phyloP scores from a whole-genome alignment of 92 coral and sea anemone species.

The Zoanthus sansibaricus region DNA sequence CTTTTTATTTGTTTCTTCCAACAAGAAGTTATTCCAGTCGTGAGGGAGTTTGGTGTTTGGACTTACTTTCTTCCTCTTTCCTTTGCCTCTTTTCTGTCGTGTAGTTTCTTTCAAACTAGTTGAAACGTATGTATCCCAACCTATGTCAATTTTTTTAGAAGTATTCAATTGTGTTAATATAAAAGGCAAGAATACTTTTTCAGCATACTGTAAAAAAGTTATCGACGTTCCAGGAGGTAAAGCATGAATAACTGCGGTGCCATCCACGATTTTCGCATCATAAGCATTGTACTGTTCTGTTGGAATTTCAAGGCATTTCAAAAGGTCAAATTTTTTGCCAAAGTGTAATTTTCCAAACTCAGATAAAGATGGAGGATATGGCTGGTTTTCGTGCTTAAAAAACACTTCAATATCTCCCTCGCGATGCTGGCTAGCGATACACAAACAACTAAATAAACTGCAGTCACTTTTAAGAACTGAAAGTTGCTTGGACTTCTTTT shows the following conservation, averaged over 20 bases:
- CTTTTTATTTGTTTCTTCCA: slow-evolving; percentile 49
- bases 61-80: slow-evolving; percentile 57
- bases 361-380: slow-evolving; percentile 60
- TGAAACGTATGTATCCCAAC: slow-evolving; percentile 55
- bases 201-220: slow-evolving; percentile 59
- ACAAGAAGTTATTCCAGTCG: slow-evolving; percentile 50
- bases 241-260: slow-evolving; percentile 60
- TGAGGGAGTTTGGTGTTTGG: slow-evolving; percentile 60
- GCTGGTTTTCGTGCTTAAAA: slow-evolving; percentile 60
- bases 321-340: slow-evolving; percentile 57
- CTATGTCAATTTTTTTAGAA: slow-evolving; percentile 54
- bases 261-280: slow-evolving; percentile 61
- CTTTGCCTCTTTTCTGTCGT: slow-evolving; percentile 62
- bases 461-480: not conserved
- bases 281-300: not conserved
- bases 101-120: slow-evolving; percentile 57
- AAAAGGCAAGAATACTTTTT: slow-evolving; percentile 52
- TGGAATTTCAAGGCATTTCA: slow-evolving; percentile 5
- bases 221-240: slow-evolving; percentile 33
- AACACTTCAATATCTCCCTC: slow-evolving; percentile 53
- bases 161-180: slow-evolving; percentile 35
- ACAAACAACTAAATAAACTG: slow-evolving; percentile 49
- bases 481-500: slow-evolving; percentile 27
- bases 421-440: slow-evolving; percentile 54
- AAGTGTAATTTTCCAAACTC: slow-evolving; percentile 55